A percentile compares a stretch with the other conserved stretches of the same genome.
Evolutionary conservation across 2,797 vertebrate species (phyloP).

Genomic region (Acanthiza pusilla): DNA sequence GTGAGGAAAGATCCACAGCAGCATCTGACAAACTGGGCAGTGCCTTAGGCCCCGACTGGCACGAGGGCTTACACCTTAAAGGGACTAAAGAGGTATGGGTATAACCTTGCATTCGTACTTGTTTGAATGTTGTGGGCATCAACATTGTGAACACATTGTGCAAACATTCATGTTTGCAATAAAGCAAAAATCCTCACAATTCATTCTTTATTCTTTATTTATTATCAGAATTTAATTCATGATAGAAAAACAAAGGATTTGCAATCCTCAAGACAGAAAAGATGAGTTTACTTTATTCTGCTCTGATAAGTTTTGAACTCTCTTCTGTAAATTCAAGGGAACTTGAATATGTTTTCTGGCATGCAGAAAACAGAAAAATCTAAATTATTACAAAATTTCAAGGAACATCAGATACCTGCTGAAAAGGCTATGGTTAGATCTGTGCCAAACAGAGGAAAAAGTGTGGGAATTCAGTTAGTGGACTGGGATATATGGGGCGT

Average conservation of each 20-base stretch:
- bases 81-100: slow-evolving; percentile 81
- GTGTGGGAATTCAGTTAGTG: background rate
- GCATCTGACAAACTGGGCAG: slow-evolving; percentile 78
- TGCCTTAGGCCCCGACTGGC: slow-evolving; percentile 95
- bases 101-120: background rate
- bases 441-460: background rate
- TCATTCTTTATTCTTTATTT: background rate
- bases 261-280: background rate
- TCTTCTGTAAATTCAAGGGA: background rate
- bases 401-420: background rate
- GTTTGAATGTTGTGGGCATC: background rate
- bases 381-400: background rate
- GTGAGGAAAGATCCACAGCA: background rate
- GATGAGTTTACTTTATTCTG: background rate
- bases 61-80: slow-evolving; percentile 83
- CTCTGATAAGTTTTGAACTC: background rate
- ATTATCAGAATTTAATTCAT: background rate
- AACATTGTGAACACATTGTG: background rate
- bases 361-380: background rate
- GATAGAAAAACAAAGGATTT: background rate
- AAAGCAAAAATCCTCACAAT: background rate
- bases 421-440: background rate
- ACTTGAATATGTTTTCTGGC: background rate
- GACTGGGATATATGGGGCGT: accelerated
- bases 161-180: background rate